Evolutionary conservation across 1,140 invertebrate species (phyloP).

Genomic region (Atta texana): DNA sequence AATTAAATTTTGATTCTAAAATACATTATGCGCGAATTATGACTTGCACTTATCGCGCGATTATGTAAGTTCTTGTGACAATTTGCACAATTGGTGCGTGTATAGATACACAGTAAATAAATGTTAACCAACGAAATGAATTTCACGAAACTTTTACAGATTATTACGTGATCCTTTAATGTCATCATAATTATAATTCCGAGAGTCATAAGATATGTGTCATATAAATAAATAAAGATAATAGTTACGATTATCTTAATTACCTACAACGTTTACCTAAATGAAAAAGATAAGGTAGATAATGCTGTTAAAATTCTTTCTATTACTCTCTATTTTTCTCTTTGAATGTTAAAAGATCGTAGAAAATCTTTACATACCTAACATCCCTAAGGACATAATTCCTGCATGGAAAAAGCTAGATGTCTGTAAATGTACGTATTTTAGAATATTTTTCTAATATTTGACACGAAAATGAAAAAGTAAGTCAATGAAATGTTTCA

Average conservation of each 20-base stretch:
- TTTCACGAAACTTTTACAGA: neutral
- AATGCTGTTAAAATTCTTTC: too few species aligned
- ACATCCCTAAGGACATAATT: too few species aligned
- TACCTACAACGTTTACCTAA: too few species aligned
- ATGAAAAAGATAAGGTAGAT: too few species aligned
- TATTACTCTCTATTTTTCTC: too few species aligned
- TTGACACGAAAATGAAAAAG: neutral
- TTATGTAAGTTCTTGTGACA: neutral
- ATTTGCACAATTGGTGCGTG: neutral
- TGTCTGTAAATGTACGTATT: too few species aligned
- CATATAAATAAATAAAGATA: neutral
- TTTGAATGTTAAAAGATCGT: too few species aligned
- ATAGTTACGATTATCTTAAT: too few species aligned
- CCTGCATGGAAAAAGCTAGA: too few species aligned
- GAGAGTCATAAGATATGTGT: neutral
- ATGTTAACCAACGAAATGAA: neutral
- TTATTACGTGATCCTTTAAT: neutral
- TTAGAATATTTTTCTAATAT: too few species aligned
- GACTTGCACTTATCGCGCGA: conserved; percentile 1
- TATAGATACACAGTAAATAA: neutral
- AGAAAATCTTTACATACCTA: too few species aligned
- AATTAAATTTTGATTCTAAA: conserved; percentile 11
- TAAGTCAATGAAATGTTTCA: neutral
- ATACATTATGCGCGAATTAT: conserved; percentile 12
- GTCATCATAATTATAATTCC: neutral